Base-by-base conservation (phyloP, 2,113 vertebrate genomes). In the Equus przewalskii region DNA sequence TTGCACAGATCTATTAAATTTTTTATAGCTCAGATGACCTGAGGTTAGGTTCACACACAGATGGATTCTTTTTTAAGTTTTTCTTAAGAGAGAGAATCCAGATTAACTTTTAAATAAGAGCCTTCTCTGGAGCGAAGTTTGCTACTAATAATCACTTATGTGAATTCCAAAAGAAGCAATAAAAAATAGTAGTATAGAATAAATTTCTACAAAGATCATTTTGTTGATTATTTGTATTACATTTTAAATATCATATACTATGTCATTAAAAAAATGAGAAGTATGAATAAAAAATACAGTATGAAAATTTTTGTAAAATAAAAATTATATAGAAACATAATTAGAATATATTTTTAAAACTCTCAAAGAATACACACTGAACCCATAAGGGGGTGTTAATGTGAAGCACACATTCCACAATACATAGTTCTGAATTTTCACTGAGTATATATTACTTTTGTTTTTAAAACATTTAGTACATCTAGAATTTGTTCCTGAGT, bases 391-490 rank as follows among this genome's bases (percentile, higher is more conserved):
- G 54, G 16, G 16, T 44, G 21, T 19, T 86, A 30, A 7, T 60
- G n/a, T 83, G 33, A 80, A 90, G 21, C n/a, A 81, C 18, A 41
- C 7, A 64, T 72, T 81, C 41, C 1, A 10, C 72, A 14, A 87
- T 24, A 86, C 15, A 46, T 62, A 75, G 46, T 72, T 80, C 33
- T 86, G 28, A 79, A 92, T 51, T 79, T 75, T 94, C 80, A 73
- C 36, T 30, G 5, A 91, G 8, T 24, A 94, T 41, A 14, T 51
- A 72, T 65, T 82, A 64, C 49, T 62, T 89, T 58, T 80, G 11
- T 82, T 96, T 95, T 58, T 30, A 76, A 96, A 92, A 94, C 16
- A 95, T 73, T 69, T 82, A 82, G 13, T 93, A 26, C 4, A 94
- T 70, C 46, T 92, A 93, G 44, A 96, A 94, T 82, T 82, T 81